Evolutionary conservation across 2,888 invertebrate species (phyloP), one percentile per base, ranked within the genome.

Genomic region (Subacronicta megacephala): DNA sequence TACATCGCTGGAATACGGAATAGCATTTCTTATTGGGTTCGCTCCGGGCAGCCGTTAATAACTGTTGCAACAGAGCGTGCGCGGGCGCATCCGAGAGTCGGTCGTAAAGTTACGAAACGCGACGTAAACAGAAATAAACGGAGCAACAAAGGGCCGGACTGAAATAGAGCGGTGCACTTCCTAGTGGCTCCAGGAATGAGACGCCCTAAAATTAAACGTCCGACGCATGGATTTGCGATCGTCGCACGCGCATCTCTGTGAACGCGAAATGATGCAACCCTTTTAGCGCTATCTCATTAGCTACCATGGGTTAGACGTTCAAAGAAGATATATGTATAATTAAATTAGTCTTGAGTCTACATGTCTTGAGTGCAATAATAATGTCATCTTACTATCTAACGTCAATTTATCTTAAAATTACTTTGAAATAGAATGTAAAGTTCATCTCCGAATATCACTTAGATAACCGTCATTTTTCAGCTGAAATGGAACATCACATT

Each of bases 81-180:
- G 85, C 86, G 80, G 75, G 83, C 89, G 90, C 91, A 88, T 88
- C 88, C 79, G 80, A 81, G 74, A 75, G 77, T 73, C 78, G 81
- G 79, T 88, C 90, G 90, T 90, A 90, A 91, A 92, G 82, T 92
- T 92, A 91, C 92, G 93, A 92, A 93, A 93, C 90, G 78, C 83
- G 87, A 88, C 88, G 87, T 89, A 89, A 89, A 91, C 90, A 90
- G 90, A 93, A 92, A 92, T 90, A 93, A 87, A 87, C 89, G 67
- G 74, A 81, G 85, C 90, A 90, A 92, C 92, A 93, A 92, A 92
- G 91, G 90, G 90, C 88, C 80, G 71, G 62, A 61, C 84, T 81
- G 82, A 92, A 92, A 91, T 90, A 90, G 92, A 87, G 75, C 89
- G 82, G 76, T 73, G 72, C 82, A 84, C 90, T 92, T 92, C 92